Conservation (phyloP, 1,140 invertebrate species). For the Cotesia typhae region DNA sequence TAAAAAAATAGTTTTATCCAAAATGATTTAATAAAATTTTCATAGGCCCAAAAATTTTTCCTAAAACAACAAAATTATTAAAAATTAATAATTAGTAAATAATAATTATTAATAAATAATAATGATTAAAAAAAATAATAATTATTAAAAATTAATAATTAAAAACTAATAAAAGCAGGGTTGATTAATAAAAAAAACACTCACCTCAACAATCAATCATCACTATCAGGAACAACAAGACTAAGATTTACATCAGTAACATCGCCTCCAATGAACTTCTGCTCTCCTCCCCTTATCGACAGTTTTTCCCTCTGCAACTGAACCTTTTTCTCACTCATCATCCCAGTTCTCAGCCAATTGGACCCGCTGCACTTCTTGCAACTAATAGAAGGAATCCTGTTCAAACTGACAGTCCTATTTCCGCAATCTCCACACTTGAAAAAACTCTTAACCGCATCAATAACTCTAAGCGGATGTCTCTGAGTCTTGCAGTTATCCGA, state of each 20-base stretch:
- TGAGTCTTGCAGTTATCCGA: conserved; percentile 85
- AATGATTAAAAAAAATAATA: no score
- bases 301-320: conserved; percentile 65
- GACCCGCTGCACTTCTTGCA: conserved; percentile 81
- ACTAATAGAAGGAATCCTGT: conserved; percentile 77
- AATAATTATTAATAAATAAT: no score
- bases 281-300: conserved; percentile 78
- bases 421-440: conserved; percentile 90
- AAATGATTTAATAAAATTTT: no score
- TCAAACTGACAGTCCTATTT: conserved; percentile 80
- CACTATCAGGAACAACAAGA: conserved; percentile 70
- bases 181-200: neutral
- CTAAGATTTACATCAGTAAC: conserved; percentile 73
- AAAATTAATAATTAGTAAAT: no score
- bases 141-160: no score
- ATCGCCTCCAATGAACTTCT: conserved; percentile 72
- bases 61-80: no score
- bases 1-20: no score
- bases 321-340: conserved; percentile 79
- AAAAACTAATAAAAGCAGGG: no score
- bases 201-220: neutral
- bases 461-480: conserved; percentile 79
- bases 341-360: conserved; percentile 80
- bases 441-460: conserved; percentile 86
- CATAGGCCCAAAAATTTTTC: no score